phyloP scores from a whole-genome alignment of 2,888 invertebrate genomes.

The Scelioninae gen. 1 region DNA sequence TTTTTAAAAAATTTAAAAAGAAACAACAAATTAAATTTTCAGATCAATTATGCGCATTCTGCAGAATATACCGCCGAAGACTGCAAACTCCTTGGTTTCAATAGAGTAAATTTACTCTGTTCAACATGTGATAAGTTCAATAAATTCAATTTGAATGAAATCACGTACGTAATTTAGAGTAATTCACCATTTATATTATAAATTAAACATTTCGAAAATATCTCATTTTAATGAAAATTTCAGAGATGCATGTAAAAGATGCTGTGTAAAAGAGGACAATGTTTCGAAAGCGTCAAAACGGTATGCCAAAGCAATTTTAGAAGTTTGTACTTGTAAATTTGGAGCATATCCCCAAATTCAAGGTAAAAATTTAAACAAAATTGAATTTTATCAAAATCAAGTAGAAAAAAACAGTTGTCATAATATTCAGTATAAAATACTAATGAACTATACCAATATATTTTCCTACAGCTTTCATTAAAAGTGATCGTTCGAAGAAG shows the following conservation, averaged over 20 bases:
- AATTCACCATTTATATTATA: too few relatives aligned
- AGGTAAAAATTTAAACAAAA: constrained; percentile 83
- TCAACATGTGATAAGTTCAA: constrained; percentile 94
- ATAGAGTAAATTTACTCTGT: constrained; percentile 93
- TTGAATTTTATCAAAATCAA: not conserved
- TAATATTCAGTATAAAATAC: too few relatives aligned
- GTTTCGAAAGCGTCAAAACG: constrained; percentile 87
- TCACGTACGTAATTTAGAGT: constrained; percentile 84
- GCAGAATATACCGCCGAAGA: constrained; percentile 91
- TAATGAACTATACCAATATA: too few relatives aligned
- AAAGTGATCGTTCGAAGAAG: constrained; percentile 94
- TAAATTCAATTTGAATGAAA: constrained; percentile 89
- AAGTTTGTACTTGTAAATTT: constrained; percentile 99
- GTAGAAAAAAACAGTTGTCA: too few relatives aligned
- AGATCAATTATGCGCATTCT: constrained; percentile 67
- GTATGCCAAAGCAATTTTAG: constrained; percentile 95
- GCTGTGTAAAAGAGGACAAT: constrained; percentile 91
- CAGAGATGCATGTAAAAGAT: constrained; percentile 90
- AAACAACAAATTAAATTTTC: constrained; percentile 6
- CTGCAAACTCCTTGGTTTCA: constrained; percentile 93
- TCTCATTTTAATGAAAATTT: constrained; percentile 53
- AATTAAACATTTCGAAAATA: constrained; percentile 51
- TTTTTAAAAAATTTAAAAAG: too few relatives aligned
- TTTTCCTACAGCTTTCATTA: constrained; percentile 91
- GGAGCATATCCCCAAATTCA: constrained; percentile 99